Evolutionary conservation across 2,797 vertebrate species (phyloP).

Genomic region (Leptatherina wallacei): DNA sequence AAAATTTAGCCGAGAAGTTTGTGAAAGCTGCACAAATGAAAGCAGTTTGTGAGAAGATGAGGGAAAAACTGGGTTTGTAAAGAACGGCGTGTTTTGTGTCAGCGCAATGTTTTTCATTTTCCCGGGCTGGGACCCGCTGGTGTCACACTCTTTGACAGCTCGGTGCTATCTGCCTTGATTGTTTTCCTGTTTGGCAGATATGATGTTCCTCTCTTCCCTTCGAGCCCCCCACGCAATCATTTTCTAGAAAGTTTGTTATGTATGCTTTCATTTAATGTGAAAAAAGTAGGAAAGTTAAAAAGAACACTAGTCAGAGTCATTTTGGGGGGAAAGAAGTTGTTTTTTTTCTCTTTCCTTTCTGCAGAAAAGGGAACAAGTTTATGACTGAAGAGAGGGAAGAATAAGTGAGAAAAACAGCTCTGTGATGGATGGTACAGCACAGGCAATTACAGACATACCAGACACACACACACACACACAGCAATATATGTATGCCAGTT

Average conservation of each 20-base stretch:
- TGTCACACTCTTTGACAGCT: slow-evolving; percentile 73
- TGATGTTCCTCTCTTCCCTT: slow-evolving; percentile 61
- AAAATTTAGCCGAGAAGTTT: slow-evolving; percentile 55
- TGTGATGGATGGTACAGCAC: slow-evolving; percentile 64
- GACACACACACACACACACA: slow-evolving; percentile 37
- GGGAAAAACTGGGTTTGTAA: slow-evolving; percentile 25
- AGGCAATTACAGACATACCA: slow-evolving; percentile 68
- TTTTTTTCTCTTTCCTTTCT: slow-evolving; percentile 27
- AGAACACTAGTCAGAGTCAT: slow-evolving; percentile 61
- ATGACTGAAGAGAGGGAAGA: slow-evolving; percentile 49
- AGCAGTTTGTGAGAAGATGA: slow-evolving; percentile 31
- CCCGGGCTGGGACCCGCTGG: slow-evolving; percentile 53
- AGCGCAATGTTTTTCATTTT: slow-evolving; percentile 62
- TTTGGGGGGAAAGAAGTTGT: slow-evolving; percentile 51
- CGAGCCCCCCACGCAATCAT: slow-evolving; percentile 52
- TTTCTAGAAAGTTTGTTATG: slow-evolving; percentile 74
- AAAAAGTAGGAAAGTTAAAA: slow-evolving; percentile 5
- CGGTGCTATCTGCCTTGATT: slow-evolving; percentile 62
- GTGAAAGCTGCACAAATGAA: slow-evolving; percentile 46
- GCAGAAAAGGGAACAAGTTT: slow-evolving; percentile 59
- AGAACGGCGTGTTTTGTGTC: slow-evolving; percentile 48
- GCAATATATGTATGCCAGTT: slow-evolving; percentile 48
- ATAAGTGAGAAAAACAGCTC: slow-evolving; percentile 44
- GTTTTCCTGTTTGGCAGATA: slow-evolving; percentile 71
- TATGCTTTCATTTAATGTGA: slow-evolving; percentile 53